Percentiles rank a stretch among this genome's conserved stretches.
phyloP scores from a whole-genome alignment of 2,113 vertebrate genomes.

The Thunnus thynnus region DNA sequence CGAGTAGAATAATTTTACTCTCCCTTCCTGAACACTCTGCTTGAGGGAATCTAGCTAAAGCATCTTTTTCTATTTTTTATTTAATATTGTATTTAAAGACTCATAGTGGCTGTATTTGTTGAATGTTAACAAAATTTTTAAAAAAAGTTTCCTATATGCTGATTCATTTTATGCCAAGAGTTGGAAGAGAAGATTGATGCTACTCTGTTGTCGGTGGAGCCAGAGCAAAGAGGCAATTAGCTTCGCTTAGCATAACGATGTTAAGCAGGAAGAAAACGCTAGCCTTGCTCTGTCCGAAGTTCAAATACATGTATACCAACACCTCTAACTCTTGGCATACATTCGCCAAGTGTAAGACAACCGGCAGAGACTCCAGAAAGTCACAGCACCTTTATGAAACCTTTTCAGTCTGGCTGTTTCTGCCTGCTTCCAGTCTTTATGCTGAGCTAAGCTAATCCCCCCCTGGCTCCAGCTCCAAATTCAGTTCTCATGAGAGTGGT shows the following conservation, averaged over 20 bases:
- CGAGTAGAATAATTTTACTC: constrained; percentile 13
- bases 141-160: too few relatives aligned
- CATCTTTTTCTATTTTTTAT: neutral
- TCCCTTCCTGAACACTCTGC: neutral
- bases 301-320: too few relatives aligned
- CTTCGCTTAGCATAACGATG: too few relatives aligned
- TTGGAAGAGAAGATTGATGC: too few relatives aligned
- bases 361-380: neutral
- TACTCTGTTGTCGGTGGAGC: too few relatives aligned
- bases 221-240: too few relatives aligned
- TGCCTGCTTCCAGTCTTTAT: neutral
- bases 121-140: neutral
- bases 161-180: too few relatives aligned
- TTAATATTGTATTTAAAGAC: neutral
- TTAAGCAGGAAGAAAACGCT: too few relatives aligned
- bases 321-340: too few relatives aligned
- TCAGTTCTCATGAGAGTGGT: too few relatives aligned
- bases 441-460: neutral
- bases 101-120: neutral
- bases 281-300: too few relatives aligned
- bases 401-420: neutral
- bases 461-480: neutral
- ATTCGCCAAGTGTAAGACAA: neutral
- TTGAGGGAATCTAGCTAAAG: neutral
- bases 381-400: neutral